Percentiles rank a stretch among this genome's conserved stretches.
These are phyloP conservation scores for Collichthys lucidus DNA, from an alignment of 2,113 vertebrate genomes.

Conservation along the genomic window DNA sequence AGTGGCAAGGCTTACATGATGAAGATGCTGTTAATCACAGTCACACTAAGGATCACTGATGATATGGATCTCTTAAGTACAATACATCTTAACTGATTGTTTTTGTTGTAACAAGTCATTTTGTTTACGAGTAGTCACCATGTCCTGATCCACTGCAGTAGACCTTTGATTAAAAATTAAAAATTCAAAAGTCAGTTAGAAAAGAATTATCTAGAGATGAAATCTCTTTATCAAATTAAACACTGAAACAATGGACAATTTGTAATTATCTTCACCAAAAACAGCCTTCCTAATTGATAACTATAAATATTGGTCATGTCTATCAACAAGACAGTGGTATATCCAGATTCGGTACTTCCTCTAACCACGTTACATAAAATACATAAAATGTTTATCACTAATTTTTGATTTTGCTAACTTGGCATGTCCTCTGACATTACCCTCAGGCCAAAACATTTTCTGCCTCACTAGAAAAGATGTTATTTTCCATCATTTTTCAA, in stretches of 20 bases:
- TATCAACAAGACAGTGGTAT: background rate
- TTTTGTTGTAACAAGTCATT: background rate
- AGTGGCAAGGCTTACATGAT: background rate
- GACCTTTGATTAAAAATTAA: background rate
- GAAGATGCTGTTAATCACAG: background rate
- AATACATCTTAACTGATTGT: background rate
- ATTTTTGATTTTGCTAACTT: background rate
- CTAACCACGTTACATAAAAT: background rate
- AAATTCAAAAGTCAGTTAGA: background rate
- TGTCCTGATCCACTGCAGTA: background rate
- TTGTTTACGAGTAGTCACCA: background rate
- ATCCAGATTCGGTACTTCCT: background rate
- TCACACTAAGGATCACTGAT: background rate
- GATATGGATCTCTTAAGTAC: background rate
- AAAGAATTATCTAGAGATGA: background rate
- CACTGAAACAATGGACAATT: background rate
- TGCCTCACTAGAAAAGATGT: background rate
- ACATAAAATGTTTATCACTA: background rate
- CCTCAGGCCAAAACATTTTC: background rate
- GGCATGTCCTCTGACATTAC: background rate
- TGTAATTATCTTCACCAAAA: background rate
- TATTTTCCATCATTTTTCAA: background rate
- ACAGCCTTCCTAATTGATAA: too few species aligned
- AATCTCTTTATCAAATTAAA: slow-evolving; percentile 2
- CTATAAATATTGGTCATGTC: background rate